These are phyloP conservation scores for Atethmia centrago DNA, from an alignment of 2,888 invertebrate species.

Conservation along the genomic window DNA sequence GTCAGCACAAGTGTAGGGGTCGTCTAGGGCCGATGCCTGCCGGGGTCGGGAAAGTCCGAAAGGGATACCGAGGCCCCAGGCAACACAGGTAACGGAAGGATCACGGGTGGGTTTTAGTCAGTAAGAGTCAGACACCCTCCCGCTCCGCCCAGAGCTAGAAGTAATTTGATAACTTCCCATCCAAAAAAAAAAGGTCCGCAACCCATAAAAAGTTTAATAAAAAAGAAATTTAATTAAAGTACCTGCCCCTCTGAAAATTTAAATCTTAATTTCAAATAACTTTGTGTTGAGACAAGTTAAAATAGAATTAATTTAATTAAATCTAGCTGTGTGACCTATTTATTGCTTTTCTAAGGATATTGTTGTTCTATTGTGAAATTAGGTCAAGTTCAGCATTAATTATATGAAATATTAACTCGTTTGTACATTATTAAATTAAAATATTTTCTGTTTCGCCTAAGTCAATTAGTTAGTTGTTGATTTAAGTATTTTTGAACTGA, in stretches of 20 bases:
- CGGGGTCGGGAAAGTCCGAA: too few relatives aligned
- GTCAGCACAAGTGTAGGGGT: too few relatives aligned
- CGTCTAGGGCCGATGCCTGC: too few relatives aligned
- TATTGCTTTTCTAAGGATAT: slow-evolving; percentile 4
- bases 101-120: too few relatives aligned
- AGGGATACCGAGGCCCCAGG: too few relatives aligned
- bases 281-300: neutral
- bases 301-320: slow-evolving; percentile 7
- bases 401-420: slow-evolving; percentile 23
- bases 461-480: neutral
- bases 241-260: neutral
- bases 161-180: too few relatives aligned
- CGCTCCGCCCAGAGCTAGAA: too few relatives aligned
- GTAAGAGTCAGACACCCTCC: too few relatives aligned
- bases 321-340: neutral
- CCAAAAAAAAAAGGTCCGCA: too few relatives aligned
- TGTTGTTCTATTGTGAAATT: slow-evolving; percentile 18
- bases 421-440: neutral
- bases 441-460: neutral
- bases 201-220: slow-evolving; percentile 12
- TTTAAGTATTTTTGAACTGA: neutral
- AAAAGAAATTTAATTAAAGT: slow-evolving; percentile 22
- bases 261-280: neutral
- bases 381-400: slow-evolving; percentile 1
- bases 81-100: too few relatives aligned